Base-by-base conservation (phyloP, 2,113 vertebrate species). In the Podarcis muralis region DNA sequence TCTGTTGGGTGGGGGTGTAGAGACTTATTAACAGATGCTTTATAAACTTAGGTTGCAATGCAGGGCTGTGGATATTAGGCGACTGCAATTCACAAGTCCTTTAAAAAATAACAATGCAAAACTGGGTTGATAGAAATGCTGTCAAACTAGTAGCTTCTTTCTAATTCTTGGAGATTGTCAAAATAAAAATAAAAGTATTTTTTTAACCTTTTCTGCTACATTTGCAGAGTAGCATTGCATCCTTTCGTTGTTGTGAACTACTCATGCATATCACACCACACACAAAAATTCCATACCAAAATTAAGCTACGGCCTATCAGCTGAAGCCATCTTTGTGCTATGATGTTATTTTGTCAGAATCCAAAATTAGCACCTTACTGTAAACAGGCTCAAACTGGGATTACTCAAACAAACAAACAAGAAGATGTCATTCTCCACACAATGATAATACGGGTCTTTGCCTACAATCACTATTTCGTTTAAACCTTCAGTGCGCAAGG, bases 401-500 rank as follows among this genome's bases (percentile, higher is more conserved):
- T 84, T 68, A 48, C 69, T 48, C 89, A 76, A 93, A 94, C 88
- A 95, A 94, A 80, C 91, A 96, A 96, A 95, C 93, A 89, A 91
- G 90, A 96, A 95, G 93, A 96, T 93, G 93, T 91, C 88, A 96
- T 93, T 94, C 94, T 92, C 84, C 91, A 95, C 95, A 95, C 84
- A 27, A 90, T 93, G 93, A 92, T 95, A 95, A 76, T 53, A 76
- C 77, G 96, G 95, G 92, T 92, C 86, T 86, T 94, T 91, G 91
- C 87, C 97, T 97, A 95, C 87, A 94, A 90, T 90, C 93, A 92
- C 96, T 97, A 96, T 78, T 92, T 95, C 94, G 88, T 91, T 95
- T 95, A 95, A 96, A 95, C 59, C 91, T 83, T 94, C 95, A 96
- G 96, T 96, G 96, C 94, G 94, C 95, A 92, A 96, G 87, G 81